Evolutionary conservation across 2,113 vertebrate genomes (phyloP).

Genomic region (Catagonus wagneri): DNA sequence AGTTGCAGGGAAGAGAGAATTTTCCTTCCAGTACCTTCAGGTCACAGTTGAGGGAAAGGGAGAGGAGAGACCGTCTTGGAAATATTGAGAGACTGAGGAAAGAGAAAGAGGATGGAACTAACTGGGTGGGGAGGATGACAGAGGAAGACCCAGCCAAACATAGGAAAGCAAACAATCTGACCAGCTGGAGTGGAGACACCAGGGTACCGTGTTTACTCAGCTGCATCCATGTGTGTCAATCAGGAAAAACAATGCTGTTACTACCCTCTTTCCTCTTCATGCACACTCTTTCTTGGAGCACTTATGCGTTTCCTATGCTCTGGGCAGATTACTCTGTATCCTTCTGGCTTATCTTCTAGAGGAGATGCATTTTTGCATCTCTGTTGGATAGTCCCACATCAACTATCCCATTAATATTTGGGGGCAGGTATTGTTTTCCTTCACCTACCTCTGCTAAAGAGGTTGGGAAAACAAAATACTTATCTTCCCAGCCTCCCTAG

Average conservation of each 20-base stretch:
- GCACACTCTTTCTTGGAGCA: neutral
- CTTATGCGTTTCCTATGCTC: neutral
- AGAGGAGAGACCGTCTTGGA: neutral
- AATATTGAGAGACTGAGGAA: neutral
- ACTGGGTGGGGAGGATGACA: neutral
- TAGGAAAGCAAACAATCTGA: neutral
- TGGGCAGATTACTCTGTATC: neutral
- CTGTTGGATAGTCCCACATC: neutral
- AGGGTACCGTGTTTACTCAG: slow-evolving; percentile 11
- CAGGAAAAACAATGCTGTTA: neutral
- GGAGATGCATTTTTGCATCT: neutral
- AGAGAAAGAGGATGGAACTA: neutral
- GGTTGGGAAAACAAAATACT: neutral
- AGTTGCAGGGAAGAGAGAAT: neutral
- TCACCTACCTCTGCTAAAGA: neutral
- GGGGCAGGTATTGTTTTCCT: neutral
- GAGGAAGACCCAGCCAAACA: neutral
- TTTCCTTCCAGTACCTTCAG: neutral
- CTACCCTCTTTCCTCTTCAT: neutral
- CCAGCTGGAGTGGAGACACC: neutral
- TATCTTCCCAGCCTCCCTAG: neutral
- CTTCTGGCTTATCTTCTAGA: neutral
- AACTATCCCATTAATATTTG: neutral
- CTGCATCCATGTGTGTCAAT: neutral
- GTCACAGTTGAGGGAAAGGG: neutral